Conservation (phyloP, 2,113 vertebrate genomes). For the Merops nubicus region DNA sequence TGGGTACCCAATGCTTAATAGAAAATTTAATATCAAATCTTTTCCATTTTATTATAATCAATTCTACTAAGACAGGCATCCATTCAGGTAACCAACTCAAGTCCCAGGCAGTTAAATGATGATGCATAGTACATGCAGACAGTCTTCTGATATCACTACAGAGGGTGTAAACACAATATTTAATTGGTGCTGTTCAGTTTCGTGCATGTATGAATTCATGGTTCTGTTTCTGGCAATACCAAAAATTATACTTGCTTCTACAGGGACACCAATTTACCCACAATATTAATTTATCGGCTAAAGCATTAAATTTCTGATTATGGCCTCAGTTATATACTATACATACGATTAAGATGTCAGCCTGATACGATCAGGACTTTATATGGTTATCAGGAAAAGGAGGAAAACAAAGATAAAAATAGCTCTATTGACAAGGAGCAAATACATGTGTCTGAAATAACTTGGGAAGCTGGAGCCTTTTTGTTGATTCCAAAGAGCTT, state of each 20-base stretch:
- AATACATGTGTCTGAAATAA: background rate
- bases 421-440: background rate
- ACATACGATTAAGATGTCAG: background rate
- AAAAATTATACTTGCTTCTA: background rate
- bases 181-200: background rate
- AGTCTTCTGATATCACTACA: background rate
- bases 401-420: background rate
- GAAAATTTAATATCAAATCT: background rate
- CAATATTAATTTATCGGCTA: background rate
- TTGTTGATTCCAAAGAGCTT: background rate
- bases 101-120: background rate
- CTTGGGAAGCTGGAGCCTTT: background rate
- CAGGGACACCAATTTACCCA: background rate
- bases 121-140: background rate
- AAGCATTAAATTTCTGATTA: background rate
- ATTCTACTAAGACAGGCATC: background rate
- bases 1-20: background rate
- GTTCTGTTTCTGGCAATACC: background rate
- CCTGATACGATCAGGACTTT: background rate
- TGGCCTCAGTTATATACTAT: background rate
- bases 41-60: background rate
- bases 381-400: background rate
- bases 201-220: background rate
- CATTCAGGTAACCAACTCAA: background rate
- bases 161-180: background rate